Base-by-base conservation (phyloP, 1,140 invertebrate species). In the Monochamus saltuarius region DNA sequence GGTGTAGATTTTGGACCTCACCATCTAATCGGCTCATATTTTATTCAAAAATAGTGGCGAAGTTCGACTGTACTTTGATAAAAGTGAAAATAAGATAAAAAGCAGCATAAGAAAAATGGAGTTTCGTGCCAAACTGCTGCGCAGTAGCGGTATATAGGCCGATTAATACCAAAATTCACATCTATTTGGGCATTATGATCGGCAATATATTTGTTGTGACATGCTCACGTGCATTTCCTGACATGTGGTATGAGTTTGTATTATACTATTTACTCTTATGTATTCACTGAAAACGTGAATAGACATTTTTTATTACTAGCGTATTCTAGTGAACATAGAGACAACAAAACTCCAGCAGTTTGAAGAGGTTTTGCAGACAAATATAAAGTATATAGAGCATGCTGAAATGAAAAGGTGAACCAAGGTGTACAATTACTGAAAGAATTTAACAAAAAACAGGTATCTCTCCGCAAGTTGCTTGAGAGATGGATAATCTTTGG, bases 181-280 rank as follows among this genome's bases (percentile, higher is more conserved):
- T 53, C 37, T 6, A 36, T 45, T 56, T 29, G 14, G 22, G 42
- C 40, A 40, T 38, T 56, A 17, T 29, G 53, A 56, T 45, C 53
- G 53, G 53, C 53, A 56, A 17, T 54, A n/a, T 63, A 59, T 66
- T 62, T 70, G 68, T 70, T 70, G 68, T 70, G 68, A 68, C 68
- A 57, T 70, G 68, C 68, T 68, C 61, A 68, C 68, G 66, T 70
- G 68, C 68, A 62, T 66, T 43, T 65, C n/a, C 17, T 61, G 14
- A 29, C 6, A n/a, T n/a, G n/a, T n/a, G n/a, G n/a, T n/a, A n/a
- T n/a, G n/a, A n/a, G n/a, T n/a, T n/a, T n/a, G n/a, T n/a, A n/a
- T n/a, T n/a, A n/a, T n/a, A n/a, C 6, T 29, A 29, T 29, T 29
- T 29, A 29, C 2, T 2, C 2, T 29, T 29, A 29, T 29, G 22